A percentile compares a stretch with the other conserved stretches of the same genome.
These are phyloP conservation scores for Stratiomys singularior DNA, from an alignment of 2,888 invertebrate genomes.

Conservation along the genomic window DNA sequence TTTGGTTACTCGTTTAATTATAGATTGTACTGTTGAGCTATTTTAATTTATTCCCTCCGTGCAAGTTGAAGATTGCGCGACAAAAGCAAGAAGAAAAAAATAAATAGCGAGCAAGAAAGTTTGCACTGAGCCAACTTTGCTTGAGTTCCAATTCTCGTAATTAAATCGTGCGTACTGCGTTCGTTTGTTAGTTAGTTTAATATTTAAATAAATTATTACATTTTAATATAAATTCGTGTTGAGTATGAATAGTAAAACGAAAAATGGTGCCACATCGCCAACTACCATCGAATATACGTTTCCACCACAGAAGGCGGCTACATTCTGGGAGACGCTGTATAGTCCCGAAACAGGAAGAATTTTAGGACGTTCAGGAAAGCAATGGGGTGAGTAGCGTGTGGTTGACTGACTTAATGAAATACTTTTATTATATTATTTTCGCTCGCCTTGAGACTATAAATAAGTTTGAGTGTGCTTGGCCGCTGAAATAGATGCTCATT, in stretches of 20 bases:
- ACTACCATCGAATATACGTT: constrained; percentile 60
- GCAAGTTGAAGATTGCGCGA: no score
- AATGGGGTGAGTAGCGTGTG: constrained; percentile 61
- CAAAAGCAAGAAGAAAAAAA: no score
- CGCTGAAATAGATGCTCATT: no score
- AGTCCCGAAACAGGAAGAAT: constrained; percentile 59
- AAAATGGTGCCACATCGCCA: constrained; percentile 49
- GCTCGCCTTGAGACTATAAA: no score
- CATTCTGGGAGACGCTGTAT: constrained; percentile 58
- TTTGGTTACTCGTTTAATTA: background rate
- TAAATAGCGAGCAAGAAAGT: background rate
- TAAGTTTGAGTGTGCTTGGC: no score
- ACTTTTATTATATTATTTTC: background rate
- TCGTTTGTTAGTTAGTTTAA: background rate
- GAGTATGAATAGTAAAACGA: constrained; percentile 45
- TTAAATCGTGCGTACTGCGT: background rate
- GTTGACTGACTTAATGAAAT: background rate
- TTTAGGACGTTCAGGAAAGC: constrained; percentile 61
- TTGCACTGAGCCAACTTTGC: background rate
- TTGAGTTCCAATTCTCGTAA: background rate
- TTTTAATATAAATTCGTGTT: constrained; percentile 14
- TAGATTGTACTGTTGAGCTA: background rate
- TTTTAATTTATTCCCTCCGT: background rate
- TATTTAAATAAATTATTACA: background rate
- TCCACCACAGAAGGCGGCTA: constrained; percentile 58